phyloP scores from a whole-genome alignment of 2,888 invertebrate genomes.

The Zelleria hepariella region DNA sequence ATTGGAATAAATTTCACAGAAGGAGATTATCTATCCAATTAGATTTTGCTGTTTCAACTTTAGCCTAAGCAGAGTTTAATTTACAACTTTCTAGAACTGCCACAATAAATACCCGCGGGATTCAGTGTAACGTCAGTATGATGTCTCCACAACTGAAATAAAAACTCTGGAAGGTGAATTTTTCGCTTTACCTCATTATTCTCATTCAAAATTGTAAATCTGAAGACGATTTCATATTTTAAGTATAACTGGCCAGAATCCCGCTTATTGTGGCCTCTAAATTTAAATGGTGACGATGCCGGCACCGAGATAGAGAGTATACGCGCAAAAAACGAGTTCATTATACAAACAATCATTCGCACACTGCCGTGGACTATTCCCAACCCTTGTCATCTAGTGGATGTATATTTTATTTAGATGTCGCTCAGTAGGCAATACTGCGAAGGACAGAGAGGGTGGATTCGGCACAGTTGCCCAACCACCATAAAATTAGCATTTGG shows the following conservation, averaged over 20 bases:
- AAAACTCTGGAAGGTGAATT: too few species aligned
- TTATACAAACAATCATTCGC: slow-evolving; percentile 3
- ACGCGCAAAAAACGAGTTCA: not conserved
- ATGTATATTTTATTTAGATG: slow-evolving; percentile 62
- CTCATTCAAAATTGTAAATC: too few species aligned
- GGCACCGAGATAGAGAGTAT: too few species aligned
- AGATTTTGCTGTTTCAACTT: not conserved
- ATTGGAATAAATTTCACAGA: not conserved
- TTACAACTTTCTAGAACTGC: not conserved
- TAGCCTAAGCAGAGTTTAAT: not conserved
- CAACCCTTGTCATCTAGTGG: slow-evolving; percentile 9
- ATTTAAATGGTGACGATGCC: too few species aligned
- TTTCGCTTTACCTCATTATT: too few species aligned
- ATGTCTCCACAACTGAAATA: too few species aligned
- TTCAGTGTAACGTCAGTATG: not conserved
- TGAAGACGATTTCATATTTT: too few species aligned
- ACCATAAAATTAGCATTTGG: slow-evolving; percentile 73
- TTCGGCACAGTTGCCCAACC: slow-evolving; percentile 69
- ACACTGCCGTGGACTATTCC: not conserved
- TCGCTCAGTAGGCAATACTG: slow-evolving; percentile 61
- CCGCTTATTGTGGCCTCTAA: too few species aligned
- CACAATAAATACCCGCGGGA: not conserved
- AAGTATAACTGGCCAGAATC: too few species aligned
- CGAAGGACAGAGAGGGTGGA: slow-evolving; percentile 56
- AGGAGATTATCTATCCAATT: not conserved